phyloP scores from a whole-genome alignment of 2,113 vertebrate genomes.

The Coptodon bakossiorum region DNA sequence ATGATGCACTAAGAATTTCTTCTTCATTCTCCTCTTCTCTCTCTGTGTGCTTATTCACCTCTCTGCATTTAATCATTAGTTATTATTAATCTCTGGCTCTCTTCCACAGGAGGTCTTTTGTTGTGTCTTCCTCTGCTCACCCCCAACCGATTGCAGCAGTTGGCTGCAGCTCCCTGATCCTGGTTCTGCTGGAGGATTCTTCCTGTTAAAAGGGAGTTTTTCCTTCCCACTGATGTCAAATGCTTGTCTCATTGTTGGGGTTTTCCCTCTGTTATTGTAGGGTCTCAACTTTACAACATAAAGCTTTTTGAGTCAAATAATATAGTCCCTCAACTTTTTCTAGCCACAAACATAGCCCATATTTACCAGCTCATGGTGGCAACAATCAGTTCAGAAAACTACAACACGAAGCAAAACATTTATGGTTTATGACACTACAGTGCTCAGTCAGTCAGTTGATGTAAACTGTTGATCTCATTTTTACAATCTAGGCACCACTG shows the following conservation, averaged over 20 bases:
- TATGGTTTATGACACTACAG: neutral
- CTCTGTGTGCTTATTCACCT: neutral
- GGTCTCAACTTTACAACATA: neutral
- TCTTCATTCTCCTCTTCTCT: neutral
- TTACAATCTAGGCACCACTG: neutral
- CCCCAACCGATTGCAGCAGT: neutral
- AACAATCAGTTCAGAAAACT: neutral
- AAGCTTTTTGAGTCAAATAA: neutral
- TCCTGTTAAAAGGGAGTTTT: neutral
- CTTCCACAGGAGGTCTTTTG: neutral
- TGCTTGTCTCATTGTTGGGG: neutral
- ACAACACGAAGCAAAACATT: neutral
- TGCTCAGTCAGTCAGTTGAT: neutral
- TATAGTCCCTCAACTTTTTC: neutral
- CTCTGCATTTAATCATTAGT: neutral
- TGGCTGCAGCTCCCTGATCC: neutral
- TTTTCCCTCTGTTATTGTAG: neutral
- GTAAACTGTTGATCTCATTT: neutral
- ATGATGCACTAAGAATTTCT: neutral
- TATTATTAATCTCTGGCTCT: neutral
- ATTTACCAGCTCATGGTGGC: neutral
- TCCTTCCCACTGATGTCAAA: neutral
- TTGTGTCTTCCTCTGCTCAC: neutral
- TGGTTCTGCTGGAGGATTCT: neutral
- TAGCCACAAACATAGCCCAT: neutral